Base-by-base conservation (phyloP, 2,888 invertebrate species). In the Serrognathus titanus region DNA sequence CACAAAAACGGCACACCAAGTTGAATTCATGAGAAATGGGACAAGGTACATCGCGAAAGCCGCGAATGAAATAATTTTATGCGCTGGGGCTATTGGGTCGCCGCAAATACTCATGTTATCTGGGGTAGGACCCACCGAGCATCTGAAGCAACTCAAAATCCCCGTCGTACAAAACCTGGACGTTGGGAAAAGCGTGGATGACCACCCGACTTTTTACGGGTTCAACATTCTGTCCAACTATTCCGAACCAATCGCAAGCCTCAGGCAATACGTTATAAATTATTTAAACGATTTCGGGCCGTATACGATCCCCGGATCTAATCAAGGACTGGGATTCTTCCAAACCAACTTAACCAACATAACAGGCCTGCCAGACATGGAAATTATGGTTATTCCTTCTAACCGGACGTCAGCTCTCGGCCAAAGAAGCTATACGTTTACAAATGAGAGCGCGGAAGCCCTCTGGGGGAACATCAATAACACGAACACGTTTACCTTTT, bases 71-170 rank as follows among this genome's bases (percentile, higher is more conserved):
- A 82, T 93, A 1, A 82, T 94, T 49, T 74, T 93, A 12, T 84
- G 88, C 8, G 90, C 90, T 0, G 93, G 94, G 4, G 78, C 88
- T 0, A 85, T 94, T 31, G 89, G 88, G 59, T 89, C 92, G 0
- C 91, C 94, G 0, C 92, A 93, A 71, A 73, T 94, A 8, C 75
- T 94, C 46, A 87, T 92, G 89, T 74, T 93, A 10, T 92, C 92
- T 0, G 94, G 94, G 9, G 79, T 92, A 31, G 89, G 89, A 0
- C 89, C 89, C 0, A 74, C 71, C 11, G 76, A 81, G 0, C 84
- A 89, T 69, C 75, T 90, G 3, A 63, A 71, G 2, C 75, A 83
- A 39, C 67, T 84, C 6, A 80, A 80, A 2, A 87, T 91, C 50
- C 71, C 79, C 0, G 81, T 85, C 3, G 68, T 89, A 40, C 79